Percentiles rank a stretch among this genome's conserved stretches.
Evolutionary conservation across 2,113 vertebrate species (phyloP).

Genomic region (Bos indicus): DNA sequence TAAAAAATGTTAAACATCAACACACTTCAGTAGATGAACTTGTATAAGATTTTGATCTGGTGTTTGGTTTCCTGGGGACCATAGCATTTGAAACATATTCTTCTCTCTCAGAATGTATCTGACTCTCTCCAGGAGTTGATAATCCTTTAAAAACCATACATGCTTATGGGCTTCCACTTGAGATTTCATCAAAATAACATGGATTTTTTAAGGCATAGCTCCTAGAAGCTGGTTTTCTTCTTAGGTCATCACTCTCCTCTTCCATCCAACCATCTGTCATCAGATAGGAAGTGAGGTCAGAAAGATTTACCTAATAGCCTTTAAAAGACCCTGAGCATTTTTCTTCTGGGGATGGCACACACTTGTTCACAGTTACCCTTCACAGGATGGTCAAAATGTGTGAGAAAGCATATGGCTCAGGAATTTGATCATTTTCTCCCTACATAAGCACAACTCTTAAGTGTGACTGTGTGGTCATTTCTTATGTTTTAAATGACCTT

Average conservation of each 20-base stretch:
- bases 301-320: background rate
- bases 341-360: background rate
- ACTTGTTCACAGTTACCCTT: background rate
- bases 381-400: background rate
- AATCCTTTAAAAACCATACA: background rate
- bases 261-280: background rate
- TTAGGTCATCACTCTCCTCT: background rate
- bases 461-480: slow-evolving; percentile 11
- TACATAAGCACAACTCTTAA: background rate
- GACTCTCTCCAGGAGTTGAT: background rate
- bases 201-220: background rate
- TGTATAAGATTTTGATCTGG: background rate
- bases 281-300: slow-evolving; percentile 21
- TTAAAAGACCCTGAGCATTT: background rate
- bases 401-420: background rate
- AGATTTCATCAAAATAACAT: background rate
- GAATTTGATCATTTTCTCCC: background rate
- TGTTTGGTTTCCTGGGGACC: background rate
- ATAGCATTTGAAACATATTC: background rate
- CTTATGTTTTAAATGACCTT: slow-evolving; percentile 2
- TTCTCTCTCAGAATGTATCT: slow-evolving; percentile 23
- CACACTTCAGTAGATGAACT: background rate
- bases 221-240: slow-evolving; percentile 11
- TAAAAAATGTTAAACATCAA: background rate
- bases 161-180: background rate